These are phyloP conservation scores for Drosophila bipectinata DNA, from an alignment of 1,140 invertebrate species.

Conservation along the genomic window DNA sequence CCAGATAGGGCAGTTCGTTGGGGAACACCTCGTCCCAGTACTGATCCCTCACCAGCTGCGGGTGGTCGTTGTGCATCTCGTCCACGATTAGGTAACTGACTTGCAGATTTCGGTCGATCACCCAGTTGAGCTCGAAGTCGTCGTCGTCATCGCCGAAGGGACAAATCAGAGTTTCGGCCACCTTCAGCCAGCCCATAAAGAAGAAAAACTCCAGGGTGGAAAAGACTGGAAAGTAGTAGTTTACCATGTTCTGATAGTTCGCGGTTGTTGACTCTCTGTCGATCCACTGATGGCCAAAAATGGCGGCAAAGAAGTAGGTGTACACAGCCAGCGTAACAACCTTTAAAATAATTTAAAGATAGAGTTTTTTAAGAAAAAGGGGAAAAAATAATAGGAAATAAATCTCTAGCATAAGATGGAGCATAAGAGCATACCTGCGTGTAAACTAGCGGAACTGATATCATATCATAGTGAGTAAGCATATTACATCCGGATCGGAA, in stretches of 20 bases:
- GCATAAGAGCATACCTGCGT: slow-evolving; percentile 87
- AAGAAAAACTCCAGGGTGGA: slow-evolving; percentile 93
- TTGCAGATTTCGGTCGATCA: slow-evolving; percentile 94
- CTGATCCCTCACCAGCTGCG: slow-evolving; percentile 92
- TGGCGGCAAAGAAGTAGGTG: slow-evolving; percentile 91
- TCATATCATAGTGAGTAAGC: slow-evolving; percentile 94
- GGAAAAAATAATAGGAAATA: too few species aligned
- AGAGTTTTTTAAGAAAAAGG: too few species aligned
- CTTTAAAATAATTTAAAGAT: not conserved
- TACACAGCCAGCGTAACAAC: slow-evolving; percentile 97
- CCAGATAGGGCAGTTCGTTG: slow-evolving; percentile 87
- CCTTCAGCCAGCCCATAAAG: slow-evolving; percentile 95
- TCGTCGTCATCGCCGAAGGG: slow-evolving; percentile 96
- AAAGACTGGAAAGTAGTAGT: slow-evolving; percentile 94
- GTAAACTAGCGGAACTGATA: slow-evolving; percentile 96
- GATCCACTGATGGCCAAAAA: slow-evolving; percentile 92
- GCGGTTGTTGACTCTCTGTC: slow-evolving; percentile 69
- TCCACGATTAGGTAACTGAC: slow-evolving; percentile 96
- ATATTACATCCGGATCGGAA: slow-evolving; percentile 93
- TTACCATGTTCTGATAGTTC: slow-evolving; percentile 84
- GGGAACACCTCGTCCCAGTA: slow-evolving; percentile 96
- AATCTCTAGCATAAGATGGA: too few species aligned
- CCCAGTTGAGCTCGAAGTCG: slow-evolving; percentile 90
- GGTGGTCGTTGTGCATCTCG: slow-evolving; percentile 96
- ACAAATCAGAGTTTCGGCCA: slow-evolving; percentile 91